A percentile compares a stretch with the other conserved stretches of the same genome.
These are phyloP conservation scores for Procavia capensis DNA, from an alignment of 2,113 vertebrate genomes.

Conservation along the genomic window DNA sequence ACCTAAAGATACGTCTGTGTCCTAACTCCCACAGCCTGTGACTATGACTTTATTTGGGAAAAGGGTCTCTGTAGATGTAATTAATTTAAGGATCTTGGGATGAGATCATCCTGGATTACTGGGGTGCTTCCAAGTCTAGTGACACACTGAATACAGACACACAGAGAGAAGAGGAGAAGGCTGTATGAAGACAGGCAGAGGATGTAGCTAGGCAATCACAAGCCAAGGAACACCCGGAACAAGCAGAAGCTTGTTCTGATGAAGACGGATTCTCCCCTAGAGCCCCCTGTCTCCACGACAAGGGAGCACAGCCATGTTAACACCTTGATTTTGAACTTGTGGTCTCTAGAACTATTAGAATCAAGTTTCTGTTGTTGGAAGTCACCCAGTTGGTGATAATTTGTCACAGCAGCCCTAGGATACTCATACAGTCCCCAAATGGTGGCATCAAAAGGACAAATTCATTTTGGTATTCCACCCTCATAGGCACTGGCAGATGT, in stretches of 20 bases:
- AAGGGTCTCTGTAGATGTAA: background rate
- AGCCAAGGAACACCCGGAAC: background rate
- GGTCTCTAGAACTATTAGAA: background rate
- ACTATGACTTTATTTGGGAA: slow-evolving; percentile 14
- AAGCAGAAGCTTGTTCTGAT: background rate
- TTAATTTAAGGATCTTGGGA: background rate
- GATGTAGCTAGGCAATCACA: background rate
- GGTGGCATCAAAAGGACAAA: too few relatives aligned
- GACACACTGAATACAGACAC: background rate
- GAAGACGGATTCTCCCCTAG: background rate
- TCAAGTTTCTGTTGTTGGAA: background rate
- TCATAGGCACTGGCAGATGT: background rate
- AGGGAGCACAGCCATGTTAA: background rate
- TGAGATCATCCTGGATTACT: background rate
- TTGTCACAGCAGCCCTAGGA: slow-evolving; percentile 8
- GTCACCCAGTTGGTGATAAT: background rate
- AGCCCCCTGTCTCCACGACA: too few relatives aligned
- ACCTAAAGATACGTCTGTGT: background rate
- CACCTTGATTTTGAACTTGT: background rate
- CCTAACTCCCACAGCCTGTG: background rate
- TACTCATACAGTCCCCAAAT: background rate
- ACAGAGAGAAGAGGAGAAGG: background rate
- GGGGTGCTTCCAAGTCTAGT: background rate
- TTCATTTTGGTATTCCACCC: background rate
- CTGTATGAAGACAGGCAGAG: background rate